Percentiles rank a stretch among this genome's conserved stretches.
These are phyloP conservation scores for Prunella fulvescens DNA, from an alignment of 2,113 vertebrate species.

Conservation along the genomic window DNA sequence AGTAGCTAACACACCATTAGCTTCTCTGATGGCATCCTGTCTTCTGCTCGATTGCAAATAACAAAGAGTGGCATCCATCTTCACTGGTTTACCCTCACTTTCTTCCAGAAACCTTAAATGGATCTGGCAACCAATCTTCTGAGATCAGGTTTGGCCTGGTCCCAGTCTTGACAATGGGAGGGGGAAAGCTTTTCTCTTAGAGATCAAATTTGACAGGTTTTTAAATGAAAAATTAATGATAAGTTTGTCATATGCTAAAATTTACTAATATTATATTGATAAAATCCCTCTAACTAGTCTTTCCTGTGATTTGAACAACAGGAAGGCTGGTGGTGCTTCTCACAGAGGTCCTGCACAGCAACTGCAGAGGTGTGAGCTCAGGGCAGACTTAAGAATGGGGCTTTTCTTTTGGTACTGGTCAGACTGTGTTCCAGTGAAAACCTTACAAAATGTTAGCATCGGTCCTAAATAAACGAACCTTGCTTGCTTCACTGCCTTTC, in stretches of 20 bases:
- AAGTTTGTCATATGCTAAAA: neutral
- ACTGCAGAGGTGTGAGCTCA: neutral
- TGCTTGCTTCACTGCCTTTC: neutral
- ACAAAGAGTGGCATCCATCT: neutral
- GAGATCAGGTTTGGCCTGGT: neutral
- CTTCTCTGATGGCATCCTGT: neutral
- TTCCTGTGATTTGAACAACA: neutral
- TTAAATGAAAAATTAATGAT: neutral
- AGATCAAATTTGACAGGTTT: neutral
- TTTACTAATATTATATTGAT: neutral
- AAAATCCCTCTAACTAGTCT: neutral
- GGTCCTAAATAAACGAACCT: neutral
- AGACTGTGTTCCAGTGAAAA: neutral
- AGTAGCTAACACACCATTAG: constrained; percentile 16
- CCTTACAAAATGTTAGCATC: neutral
- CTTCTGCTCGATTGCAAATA: neutral
- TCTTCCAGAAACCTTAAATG: neutral
- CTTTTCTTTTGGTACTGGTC: neutral
- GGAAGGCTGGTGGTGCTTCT: neutral
- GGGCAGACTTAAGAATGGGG: neutral
- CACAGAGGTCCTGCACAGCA: neutral
- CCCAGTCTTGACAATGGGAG: fast-evolving
- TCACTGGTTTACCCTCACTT: neutral
- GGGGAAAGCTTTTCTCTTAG: neutral
- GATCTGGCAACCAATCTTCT: neutral